Conservation (phyloP, 2,888 invertebrate species). For the Heliconius cydno region DNA sequence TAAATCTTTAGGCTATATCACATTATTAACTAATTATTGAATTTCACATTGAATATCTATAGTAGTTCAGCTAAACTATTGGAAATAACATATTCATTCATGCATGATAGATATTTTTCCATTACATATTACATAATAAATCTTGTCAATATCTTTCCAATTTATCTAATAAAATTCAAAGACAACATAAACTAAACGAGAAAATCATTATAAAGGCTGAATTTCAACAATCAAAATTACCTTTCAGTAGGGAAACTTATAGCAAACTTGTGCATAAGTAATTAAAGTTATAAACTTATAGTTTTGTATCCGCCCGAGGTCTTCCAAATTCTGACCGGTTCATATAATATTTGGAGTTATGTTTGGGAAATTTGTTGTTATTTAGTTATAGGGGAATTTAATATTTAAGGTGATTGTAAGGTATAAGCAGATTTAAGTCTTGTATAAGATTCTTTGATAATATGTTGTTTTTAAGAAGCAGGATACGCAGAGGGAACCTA, state of each 20-base stretch:
- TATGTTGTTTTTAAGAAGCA: background rate
- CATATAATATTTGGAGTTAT: constrained; percentile 2
- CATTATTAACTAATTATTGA: no score
- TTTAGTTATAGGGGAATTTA: background rate
- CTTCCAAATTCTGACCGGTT: constrained; percentile 28
- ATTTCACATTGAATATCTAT: no score
- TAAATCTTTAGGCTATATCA: no score
- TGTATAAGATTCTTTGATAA: background rate
- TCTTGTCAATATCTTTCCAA: background rate
- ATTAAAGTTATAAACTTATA: constrained; percentile 40
- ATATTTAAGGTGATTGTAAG: background rate
- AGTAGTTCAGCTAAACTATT: no score
- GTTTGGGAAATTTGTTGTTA: background rate
- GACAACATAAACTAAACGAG: background rate
- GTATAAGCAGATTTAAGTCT: background rate
- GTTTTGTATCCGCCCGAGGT: constrained; percentile 40
- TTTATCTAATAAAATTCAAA: constrained; percentile 3
- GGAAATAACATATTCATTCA: no score
- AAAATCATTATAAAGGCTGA: background rate
- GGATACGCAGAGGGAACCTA: background rate
- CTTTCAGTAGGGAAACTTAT: constrained; percentile 14
- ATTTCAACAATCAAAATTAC: constrained; percentile 24
- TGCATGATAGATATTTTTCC: no score
- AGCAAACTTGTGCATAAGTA: constrained; percentile 33
- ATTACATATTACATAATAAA: background rate